phyloP scores from a whole-genome alignment of 2,888 invertebrate genomes.

The Drosophila meridionalis region DNA sequence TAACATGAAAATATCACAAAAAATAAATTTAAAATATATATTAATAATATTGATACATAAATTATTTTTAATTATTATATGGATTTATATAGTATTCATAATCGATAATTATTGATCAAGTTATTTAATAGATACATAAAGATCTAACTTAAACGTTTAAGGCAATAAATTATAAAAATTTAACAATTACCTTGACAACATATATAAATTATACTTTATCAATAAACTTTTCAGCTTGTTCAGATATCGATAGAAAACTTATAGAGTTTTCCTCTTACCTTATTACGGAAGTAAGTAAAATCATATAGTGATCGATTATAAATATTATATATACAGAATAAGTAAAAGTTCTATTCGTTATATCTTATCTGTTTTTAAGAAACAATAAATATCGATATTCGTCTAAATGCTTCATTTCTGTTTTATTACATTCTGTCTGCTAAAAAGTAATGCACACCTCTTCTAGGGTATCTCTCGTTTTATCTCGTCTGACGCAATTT shows the following conservation, averaged over 20 bases:
- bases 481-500: background rate
- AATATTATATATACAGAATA: too few relatives aligned
- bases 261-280: background rate
- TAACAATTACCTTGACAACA: too few relatives aligned
- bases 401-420: background rate
- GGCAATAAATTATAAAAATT: too few relatives aligned
- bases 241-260: background rate
- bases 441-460: background rate
- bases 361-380: background rate
- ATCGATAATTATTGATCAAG: background rate
- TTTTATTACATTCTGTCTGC: background rate
- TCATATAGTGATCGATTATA: background rate
- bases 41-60: background rate
- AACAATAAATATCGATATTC: background rate
- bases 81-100: background rate
- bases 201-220: too few relatives aligned
- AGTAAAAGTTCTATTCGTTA: background rate
- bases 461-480: background rate
- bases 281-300: background rate
- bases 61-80: too few relatives aligned
- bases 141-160: too few relatives aligned
- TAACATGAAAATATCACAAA: background rate
- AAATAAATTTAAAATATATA: background rate
- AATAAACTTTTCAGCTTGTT: background rate
- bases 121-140: background rate